A percentile compares a stretch with the other conserved stretches of the same genome.
These are phyloP conservation scores for Setophaga coronata DNA, from an alignment of 2,113 vertebrate genomes.

Conservation along the genomic window DNA sequence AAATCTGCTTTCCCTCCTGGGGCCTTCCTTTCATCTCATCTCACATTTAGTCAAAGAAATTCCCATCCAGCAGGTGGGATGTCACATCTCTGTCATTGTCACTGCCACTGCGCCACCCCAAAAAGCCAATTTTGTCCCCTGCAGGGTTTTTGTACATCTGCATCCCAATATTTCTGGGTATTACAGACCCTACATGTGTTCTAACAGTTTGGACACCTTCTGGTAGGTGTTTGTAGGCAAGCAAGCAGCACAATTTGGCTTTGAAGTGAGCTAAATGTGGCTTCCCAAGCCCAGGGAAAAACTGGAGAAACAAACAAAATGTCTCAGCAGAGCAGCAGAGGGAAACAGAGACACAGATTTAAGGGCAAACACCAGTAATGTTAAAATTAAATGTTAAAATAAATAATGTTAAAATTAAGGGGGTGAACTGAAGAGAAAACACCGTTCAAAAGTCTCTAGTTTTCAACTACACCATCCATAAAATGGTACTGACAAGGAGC, in stretches of 20 bases:
- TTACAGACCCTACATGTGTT: neutral
- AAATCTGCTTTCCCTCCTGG: neutral
- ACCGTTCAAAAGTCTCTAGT: too few species aligned
- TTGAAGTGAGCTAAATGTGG: neutral
- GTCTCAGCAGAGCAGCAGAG: conserved; percentile 37
- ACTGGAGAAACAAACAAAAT: neutral
- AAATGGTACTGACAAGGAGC: neutral
- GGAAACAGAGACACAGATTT: conserved; percentile 26
- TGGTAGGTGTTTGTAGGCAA: neutral
- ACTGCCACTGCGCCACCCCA: neutral
- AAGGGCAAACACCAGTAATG: neutral
- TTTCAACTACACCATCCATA: too few species aligned
- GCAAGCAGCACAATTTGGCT: neutral
- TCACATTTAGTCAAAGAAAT: neutral
- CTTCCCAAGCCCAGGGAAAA: neutral
- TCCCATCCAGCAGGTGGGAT: neutral
- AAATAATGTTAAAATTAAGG: too few species aligned
- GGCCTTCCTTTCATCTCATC: neutral
- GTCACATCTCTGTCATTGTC: neutral
- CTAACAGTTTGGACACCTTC: neutral
- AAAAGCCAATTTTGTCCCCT: neutral
- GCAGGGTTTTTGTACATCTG: accelerated
- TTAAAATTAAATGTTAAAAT: too few species aligned
- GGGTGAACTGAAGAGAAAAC: too few species aligned
- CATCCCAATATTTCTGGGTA: neutral